Base-by-base conservation (phyloP, 2,888 invertebrate species). In the Plebejus argus region DNA sequence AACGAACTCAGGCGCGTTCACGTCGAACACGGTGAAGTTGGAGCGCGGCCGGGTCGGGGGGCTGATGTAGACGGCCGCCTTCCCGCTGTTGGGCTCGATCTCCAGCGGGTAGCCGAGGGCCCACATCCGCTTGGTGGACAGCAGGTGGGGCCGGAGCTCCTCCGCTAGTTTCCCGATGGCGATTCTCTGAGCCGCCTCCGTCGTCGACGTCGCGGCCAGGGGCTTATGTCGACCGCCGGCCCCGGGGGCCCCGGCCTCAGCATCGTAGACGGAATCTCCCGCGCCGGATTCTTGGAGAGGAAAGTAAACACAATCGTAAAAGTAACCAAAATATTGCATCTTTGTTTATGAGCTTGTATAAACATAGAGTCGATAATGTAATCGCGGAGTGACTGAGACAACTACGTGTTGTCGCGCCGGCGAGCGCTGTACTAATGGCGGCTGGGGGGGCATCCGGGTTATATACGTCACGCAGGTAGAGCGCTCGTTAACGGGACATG, bases 81-180 rank as follows among this genome's bases (percentile, higher is more conserved):
- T 94, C 61, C 95, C 95, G 2, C 95, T 95, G 81, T 95, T 93
- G 12, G 94, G 87, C 76, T 94, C 94, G 80, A 95, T 95, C 83
- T 96, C 96, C 8, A 97, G 91, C 0, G 98, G 97, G 85, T 96
- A 97, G 1, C 97, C 97, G 81, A 96, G 93, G 15, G 95, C 94
- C 82, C 95, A 92, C 88, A 97, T 91, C 79, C 96, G 94, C 81
- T 95, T 95, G 8, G 93, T 92, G 35, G 95, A 94, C 76, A 97
- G 92, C 28, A 96, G 85, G 88, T 97, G 96, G 78, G 95, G 94
- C 1, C 94, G 94, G 75, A 97, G 89, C 70, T 95, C 93, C 76
- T 91, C 89, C 71, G 91, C 94, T 83, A 97, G 86, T 80, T 95
- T 94, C 28, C 89, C 89, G 83, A 96, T 95, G 75, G 95, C 94